Conservation (phyloP, 1,140 invertebrate genomes). For the Tetramorium simillimum region DNA sequence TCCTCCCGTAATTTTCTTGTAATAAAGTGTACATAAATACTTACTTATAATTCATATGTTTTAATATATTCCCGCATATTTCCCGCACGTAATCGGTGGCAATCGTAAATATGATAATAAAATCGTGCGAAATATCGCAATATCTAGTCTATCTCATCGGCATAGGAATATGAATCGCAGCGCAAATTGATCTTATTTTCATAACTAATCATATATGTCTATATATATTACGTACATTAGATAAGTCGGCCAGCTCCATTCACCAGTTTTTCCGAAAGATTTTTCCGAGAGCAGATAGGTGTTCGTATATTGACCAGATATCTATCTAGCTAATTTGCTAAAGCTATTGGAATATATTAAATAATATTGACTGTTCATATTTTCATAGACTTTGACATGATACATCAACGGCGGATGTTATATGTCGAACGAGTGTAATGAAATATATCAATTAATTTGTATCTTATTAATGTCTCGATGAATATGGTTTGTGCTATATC, state of each 20-base stretch:
- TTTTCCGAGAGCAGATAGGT: constrained; percentile 7
- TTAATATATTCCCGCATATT: constrained; percentile 22
- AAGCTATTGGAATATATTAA: constrained; percentile 25
- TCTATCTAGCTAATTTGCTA: neutral
- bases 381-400: neutral
- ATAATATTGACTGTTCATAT: constrained; percentile 29
- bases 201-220: neutral
- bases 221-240: constrained; percentile 4
- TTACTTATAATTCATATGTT: neutral
- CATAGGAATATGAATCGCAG: neutral
- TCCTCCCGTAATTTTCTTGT: neutral
- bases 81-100: neutral
- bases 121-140: constrained; percentile 16
- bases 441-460: neutral
- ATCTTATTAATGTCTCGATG: neutral
- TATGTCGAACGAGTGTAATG: neutral
- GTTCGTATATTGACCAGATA: neutral
- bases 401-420: neutral
- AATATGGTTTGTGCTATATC: neutral
- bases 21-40: neutral
- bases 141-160: constrained; percentile 20
- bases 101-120: constrained; percentile 23
- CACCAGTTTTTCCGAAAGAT: constrained; percentile 13
- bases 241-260: constrained; percentile 8
- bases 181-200: constrained; percentile 26